Evolutionary conservation across 2,888 invertebrate genomes (phyloP).

Genomic region (Diaprepes abbreviatus): DNA sequence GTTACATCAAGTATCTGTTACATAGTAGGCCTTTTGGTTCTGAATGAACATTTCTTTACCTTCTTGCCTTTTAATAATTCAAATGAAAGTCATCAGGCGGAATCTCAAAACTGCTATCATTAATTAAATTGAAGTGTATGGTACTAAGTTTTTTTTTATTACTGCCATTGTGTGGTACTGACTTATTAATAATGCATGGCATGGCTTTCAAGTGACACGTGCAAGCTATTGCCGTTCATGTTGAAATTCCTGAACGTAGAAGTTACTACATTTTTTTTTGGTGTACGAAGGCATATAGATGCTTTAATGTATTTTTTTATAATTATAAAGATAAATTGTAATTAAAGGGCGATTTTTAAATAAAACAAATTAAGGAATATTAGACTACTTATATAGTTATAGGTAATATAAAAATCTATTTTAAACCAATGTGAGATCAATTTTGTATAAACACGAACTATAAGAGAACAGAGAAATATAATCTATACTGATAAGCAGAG

Average conservation of each 20-base stretch:
- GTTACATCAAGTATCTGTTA: too few species aligned
- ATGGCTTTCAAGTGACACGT: slow-evolving; percentile 30
- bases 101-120: slow-evolving; percentile 20
- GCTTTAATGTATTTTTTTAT: background rate
- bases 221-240: slow-evolving; percentile 27
- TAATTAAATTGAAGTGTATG: slow-evolving; percentile 35
- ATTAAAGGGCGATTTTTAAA: too few species aligned
- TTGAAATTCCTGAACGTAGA: slow-evolving; percentile 31
- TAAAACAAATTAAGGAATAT: too few species aligned
- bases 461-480: too few species aligned
- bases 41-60: slow-evolving; percentile 10
- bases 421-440: too few species aligned
- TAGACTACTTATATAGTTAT: too few species aligned
- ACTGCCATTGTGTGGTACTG: slow-evolving; percentile 34
- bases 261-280: slow-evolving; percentile 25
- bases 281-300: slow-evolving; percentile 1
- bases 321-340: slow-evolving; percentile 5
- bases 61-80: background rate
- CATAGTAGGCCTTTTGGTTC: background rate
- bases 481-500: too few species aligned
- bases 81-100: slow-evolving; percentile 4
- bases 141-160: slow-evolving; percentile 32
- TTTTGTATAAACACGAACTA: too few species aligned
- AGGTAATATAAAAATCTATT: too few species aligned
- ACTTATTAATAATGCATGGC: slow-evolving; percentile 37